phyloP scores from a whole-genome alignment of 2,797 vertebrate genomes.

The Okamejei kenojei region DNA sequence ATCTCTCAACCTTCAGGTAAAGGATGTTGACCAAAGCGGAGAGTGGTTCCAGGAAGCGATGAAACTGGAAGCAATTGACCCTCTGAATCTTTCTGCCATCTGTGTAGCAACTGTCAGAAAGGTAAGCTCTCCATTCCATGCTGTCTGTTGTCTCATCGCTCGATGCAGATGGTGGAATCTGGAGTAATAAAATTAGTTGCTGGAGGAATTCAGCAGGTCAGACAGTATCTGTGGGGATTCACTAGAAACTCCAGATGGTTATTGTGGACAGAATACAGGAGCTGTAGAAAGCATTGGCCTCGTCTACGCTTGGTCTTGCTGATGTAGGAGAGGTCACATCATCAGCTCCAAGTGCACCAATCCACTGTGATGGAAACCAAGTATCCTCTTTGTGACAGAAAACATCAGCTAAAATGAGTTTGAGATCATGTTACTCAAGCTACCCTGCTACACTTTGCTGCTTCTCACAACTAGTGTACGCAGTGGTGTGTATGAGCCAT shows the following conservation, averaged over 20 bases:
- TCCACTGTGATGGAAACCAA: not conserved
- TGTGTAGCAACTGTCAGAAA: conserved; percentile 97
- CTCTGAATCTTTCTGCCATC: conserved; percentile 96
- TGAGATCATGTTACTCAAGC: not conserved
- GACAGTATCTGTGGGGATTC: too few species aligned
- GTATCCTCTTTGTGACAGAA: not conserved
- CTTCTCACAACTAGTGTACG: not conserved
- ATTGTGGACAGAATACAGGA: too few species aligned
- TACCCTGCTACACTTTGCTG: not conserved
- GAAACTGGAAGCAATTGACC: conserved; percentile 97
- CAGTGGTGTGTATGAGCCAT: not conserved
- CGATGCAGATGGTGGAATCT: too few species aligned
- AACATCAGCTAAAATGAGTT: not conserved
- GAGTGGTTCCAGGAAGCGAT: conserved; percentile 97
- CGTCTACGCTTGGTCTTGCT: too few species aligned
- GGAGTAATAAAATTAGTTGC: too few species aligned
- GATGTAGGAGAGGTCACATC: too few species aligned
- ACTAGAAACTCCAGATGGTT: too few species aligned
- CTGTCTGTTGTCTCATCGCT: too few species aligned
- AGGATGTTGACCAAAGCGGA: conserved; percentile 83
- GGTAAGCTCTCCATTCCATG: conserved; percentile 55
- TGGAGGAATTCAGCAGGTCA: too few species aligned
- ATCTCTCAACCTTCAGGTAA: conserved; percentile 61
- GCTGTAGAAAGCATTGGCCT: too few species aligned
- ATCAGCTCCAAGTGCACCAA: too few species aligned